phyloP scores from a whole-genome alignment of 2,888 invertebrate species.

The Rhabditoides inermis region DNA sequence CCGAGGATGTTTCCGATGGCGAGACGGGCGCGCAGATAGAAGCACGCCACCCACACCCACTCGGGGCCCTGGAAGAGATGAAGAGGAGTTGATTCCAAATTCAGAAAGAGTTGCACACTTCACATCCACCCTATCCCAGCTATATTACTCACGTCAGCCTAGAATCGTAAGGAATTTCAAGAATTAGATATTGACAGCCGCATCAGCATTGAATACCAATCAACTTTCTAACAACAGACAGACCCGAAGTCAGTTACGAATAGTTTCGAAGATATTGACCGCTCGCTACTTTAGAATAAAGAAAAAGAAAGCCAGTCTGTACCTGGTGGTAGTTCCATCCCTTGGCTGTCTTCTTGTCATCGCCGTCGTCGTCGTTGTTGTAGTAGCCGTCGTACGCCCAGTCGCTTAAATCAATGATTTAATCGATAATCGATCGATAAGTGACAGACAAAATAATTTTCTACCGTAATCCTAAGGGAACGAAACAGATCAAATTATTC shows the following conservation, averaged over 20 bases:
- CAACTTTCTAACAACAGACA: too few relatives aligned
- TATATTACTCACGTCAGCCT: too few relatives aligned
- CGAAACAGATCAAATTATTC: constrained; percentile 54
- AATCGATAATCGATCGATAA: neutral
- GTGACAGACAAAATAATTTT: neutral
- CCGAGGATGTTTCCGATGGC: constrained; percentile 25
- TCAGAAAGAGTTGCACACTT: neutral
- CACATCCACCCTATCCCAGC: constrained; percentile 17
- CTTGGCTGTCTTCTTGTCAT: constrained; percentile 73
- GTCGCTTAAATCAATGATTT: constrained; percentile 60
- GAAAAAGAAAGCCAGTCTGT: too few relatives aligned
- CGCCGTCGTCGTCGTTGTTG: constrained; percentile 79
- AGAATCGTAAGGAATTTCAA: too few relatives aligned
- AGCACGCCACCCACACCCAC: constrained; percentile 95
- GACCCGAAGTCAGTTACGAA: too few relatives aligned
- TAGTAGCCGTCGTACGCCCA: constrained; percentile 88
- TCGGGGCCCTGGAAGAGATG: too few relatives aligned
- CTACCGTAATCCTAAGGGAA: constrained; percentile 56
- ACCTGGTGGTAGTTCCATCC: constrained; percentile 99
- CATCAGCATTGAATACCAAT: too few relatives aligned
- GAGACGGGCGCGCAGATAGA: constrained; percentile 75
- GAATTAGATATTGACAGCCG: too few relatives aligned
- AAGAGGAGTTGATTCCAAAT: neutral
- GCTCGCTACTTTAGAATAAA: too few relatives aligned
- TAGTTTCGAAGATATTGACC: too few relatives aligned